Base-by-base conservation (phyloP, 2,888 invertebrate species). In the Urechis unicinctus region DNA sequence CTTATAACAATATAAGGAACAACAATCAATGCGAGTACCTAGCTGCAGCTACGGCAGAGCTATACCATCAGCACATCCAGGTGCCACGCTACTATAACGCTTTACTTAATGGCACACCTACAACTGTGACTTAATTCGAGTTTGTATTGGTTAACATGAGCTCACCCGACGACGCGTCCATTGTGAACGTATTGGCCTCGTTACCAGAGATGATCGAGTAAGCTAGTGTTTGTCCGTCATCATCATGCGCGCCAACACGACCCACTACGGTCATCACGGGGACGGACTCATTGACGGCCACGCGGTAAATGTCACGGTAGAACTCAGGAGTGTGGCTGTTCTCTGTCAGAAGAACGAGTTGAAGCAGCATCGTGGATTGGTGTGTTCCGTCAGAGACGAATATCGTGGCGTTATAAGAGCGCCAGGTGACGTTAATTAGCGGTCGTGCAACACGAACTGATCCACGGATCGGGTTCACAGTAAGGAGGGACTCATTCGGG, bases 261-360 rank as follows among this genome's bases (percentile, higher is more conserved):
- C 52, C 24, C 13, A 55, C 29, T n/a, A 30, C 44, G n/a, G 45
- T 53, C 6, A 69, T 68, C 6, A 67, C 55, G n/a, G 49, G 46
- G 28, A 57, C 60, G 5, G 65, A 62, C 43, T 69, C 68, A 22
- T 61, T 52, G 42, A 69, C 59, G 4, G 61, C 57, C 21, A 61
- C 36, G 6, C 54, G 52, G 56, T 69, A 69, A 2, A 56, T 47
- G 28, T 61, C 62, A 4, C 58, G 58, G 9, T 49, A 49, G 51
- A 67, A 68, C 2, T 53, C 49, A 25, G 69, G 69, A 22, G 62
- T 28, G 51, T 62, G 60, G 13, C 60, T 30, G 50, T 69, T 69
- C 31, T 21, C 22, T 17, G 31, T 46, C 2, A 6, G 26, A 2
- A 53, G 30, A 22, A 28, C 46, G 30, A 53, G 4, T 21, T 31